Conservation (phyloP, 1,140 invertebrate genomes). For the Lordiphosa stackelbergi region DNA sequence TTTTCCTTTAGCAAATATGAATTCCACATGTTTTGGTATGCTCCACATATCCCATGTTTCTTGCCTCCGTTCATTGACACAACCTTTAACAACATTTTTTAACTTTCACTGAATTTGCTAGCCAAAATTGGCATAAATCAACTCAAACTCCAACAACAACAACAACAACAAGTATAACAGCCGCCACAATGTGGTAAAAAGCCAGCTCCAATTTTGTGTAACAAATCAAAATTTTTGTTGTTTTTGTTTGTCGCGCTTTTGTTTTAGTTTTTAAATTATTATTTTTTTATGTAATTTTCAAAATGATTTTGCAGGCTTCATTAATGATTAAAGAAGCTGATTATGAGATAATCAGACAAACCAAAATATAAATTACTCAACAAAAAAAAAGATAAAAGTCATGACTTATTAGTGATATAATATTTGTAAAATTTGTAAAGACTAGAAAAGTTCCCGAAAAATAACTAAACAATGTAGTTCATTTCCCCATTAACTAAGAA, state of each 20-base stretch:
- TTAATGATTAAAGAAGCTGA: conserved; percentile 60
- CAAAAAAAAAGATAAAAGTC: conserved; percentile 8
- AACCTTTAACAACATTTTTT: conserved; percentile 32
- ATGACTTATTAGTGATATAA: not conserved
- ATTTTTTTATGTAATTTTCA: conserved; percentile 48
- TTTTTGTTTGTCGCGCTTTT: conserved; percentile 18
- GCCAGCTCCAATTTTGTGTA: conserved; percentile 9
- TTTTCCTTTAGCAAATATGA: too few species aligned
- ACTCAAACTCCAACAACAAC: conserved; percentile 12
- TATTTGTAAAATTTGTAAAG: too few species aligned
- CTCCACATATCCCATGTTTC: too few species aligned
- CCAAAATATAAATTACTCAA: conserved; percentile 29
- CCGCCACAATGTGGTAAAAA: conserved; percentile 35
- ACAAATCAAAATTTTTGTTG: conserved; percentile 45
- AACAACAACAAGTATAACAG: conserved; percentile 23
- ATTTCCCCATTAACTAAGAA: not conserved
- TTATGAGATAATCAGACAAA: conserved; percentile 65
- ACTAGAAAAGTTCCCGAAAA: too few species aligned
- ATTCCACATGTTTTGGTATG: not conserved
- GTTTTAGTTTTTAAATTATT: not conserved
- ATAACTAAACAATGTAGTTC: too few species aligned
- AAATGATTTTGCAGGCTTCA: conserved; percentile 61
- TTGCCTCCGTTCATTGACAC: conserved; percentile 45
- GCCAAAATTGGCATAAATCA: conserved; percentile 55
- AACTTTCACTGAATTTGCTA: conserved; percentile 63